Conservation (phyloP, 2,113 vertebrate genomes). For the Hemicordylus capensis region DNA sequence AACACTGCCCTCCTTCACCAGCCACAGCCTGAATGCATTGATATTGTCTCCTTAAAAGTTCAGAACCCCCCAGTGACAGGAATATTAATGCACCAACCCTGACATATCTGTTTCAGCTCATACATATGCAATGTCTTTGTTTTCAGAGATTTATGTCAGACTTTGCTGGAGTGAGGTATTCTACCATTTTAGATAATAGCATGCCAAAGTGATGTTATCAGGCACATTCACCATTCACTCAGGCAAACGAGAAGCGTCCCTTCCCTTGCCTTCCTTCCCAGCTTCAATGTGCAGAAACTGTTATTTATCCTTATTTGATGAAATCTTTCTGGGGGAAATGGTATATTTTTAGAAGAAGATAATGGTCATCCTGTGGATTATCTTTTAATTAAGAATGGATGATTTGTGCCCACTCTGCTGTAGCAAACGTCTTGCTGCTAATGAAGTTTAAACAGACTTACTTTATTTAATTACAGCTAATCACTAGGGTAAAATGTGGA, state of each 20-base stretch:
- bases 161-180: conserved; percentile 98
- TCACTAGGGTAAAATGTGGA: conserved; percentile 91
- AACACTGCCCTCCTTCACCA: conserved; percentile 89
- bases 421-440: conserved; percentile 94
- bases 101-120: conserved; percentile 99
- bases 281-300: conserved; percentile 69
- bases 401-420: conserved; percentile 98
- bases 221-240: conserved; percentile 82
- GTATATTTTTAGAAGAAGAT: conserved; percentile 93
- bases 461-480: conserved; percentile 99
- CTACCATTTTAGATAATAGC: conserved; percentile 99
- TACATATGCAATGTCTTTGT: conserved; percentile 99
- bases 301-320: conserved; percentile 85
- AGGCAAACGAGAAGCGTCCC: conserved; percentile 70
- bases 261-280: conserved; percentile 65
- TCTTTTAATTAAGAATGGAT: conserved; percentile 99
- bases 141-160: conserved; percentile 99
- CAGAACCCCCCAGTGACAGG: conserved; percentile 98
- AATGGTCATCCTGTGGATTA: conserved; percentile 97
- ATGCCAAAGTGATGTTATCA: conserved; percentile 99
- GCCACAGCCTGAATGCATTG: conserved; percentile 93
- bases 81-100: conserved; percentile 99
- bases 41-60: conserved; percentile 98
- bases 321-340: conserved; percentile 82
- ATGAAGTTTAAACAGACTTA: conserved; percentile 99